phyloP scores from a whole-genome alignment of 2,888 invertebrate species.

The Imbricaverruca yamaguchii region DNA sequence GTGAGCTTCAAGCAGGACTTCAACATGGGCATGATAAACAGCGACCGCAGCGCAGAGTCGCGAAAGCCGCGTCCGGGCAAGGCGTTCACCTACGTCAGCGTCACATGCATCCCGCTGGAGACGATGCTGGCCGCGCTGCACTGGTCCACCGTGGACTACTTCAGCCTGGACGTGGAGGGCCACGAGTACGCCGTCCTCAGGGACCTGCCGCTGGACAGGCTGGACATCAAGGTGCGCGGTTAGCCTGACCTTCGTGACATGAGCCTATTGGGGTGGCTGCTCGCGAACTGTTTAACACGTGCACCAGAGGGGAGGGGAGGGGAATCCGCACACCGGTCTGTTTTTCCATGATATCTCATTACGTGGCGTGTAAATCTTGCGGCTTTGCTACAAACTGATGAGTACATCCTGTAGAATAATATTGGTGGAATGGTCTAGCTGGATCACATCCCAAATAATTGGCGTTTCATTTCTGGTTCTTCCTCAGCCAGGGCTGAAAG shows the following conservation, averaged over 20 bases:
- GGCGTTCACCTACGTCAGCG: constrained; percentile 31
- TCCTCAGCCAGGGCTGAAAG: no score
- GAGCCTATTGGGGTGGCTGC: neutral
- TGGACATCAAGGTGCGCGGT: constrained; percentile 40
- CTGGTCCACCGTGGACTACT: constrained; percentile 47
- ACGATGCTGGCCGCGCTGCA: constrained; percentile 47
- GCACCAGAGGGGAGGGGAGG: no score
- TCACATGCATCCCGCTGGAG: constrained; percentile 49
- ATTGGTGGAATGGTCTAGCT: no score
- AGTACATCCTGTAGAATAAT: no score
- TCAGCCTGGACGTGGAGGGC: constrained; percentile 51
- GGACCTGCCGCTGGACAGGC: constrained; percentile 48
- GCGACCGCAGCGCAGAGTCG: neutral
- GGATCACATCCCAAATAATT: no score
- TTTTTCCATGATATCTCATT: no score
- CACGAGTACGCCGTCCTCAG: constrained; percentile 47
- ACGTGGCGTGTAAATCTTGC: no score
- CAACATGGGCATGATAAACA: constrained; percentile 32
- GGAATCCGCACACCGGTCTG: no score
- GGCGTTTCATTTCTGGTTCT: no score
- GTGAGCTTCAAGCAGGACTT: constrained; percentile 32
- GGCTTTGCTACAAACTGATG: no score
- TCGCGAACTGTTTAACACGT: no score
- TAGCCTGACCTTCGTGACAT: no score
- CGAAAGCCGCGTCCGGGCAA: neutral